These are phyloP conservation scores for Dreissena rostriformis DNA, from an alignment of 1,140 invertebrate genomes.

Conservation along the genomic window DNA sequence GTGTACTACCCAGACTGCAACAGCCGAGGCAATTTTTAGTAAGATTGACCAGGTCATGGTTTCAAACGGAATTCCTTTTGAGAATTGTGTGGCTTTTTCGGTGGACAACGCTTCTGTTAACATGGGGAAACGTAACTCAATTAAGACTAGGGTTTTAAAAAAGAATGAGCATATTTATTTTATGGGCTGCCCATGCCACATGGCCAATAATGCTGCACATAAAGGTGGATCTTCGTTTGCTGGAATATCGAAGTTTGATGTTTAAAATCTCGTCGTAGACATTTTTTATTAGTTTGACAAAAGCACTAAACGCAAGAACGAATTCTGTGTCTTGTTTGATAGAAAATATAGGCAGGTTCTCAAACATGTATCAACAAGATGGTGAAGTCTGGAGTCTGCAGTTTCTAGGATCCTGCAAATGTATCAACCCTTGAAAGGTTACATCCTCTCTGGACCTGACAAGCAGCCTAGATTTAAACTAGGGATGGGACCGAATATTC, in stretches of 20 bases:
- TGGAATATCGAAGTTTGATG: constrained; percentile 24
- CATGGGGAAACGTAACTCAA: constrained; percentile 28
- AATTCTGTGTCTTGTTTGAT: constrained; percentile 37
- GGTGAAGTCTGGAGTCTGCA: too few relatives aligned
- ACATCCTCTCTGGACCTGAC: too few relatives aligned
- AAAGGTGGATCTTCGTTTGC: constrained; percentile 20
- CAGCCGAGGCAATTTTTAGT: constrained; percentile 21
- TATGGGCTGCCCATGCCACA: constrained; percentile 27
- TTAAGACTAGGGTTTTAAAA: constrained; percentile 14
- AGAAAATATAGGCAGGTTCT: too few relatives aligned
- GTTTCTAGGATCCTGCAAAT: too few relatives aligned
- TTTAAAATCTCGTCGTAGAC: constrained; percentile 29
- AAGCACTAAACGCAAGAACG: constrained; percentile 24
- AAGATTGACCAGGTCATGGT: constrained; percentile 17
- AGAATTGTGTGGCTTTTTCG: constrained; percentile 27
- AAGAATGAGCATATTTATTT: constrained; percentile 16
- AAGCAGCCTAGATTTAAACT: too few relatives aligned
- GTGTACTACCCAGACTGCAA: neutral
- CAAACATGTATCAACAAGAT: too few relatives aligned
- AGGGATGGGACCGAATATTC: too few relatives aligned
- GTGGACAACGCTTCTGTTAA: constrained; percentile 44
- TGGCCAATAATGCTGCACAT: constrained; percentile 21
- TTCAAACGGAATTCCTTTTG: neutral
- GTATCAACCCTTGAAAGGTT: too few relatives aligned
- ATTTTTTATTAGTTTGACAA: constrained; percentile 39